phyloP scores from a whole-genome alignment of 2,888 invertebrate genomes.

The Cabera pusaria region DNA sequence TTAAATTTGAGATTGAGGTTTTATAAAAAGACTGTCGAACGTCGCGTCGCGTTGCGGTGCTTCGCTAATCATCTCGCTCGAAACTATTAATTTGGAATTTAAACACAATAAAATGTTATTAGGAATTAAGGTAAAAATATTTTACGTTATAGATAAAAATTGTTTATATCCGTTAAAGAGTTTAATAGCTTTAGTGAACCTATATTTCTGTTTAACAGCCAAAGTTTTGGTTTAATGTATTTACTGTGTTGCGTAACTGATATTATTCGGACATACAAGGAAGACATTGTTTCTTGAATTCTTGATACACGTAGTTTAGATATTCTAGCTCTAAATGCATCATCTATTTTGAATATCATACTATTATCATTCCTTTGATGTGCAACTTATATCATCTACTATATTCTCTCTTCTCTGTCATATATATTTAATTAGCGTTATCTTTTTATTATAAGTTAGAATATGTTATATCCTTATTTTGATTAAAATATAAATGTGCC shows the following conservation, averaged over 20 bases:
- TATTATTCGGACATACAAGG: constrained; percentile 4
- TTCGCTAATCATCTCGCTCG: no score
- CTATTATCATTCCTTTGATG: constrained; percentile 21
- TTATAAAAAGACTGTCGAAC: constrained; percentile 31
- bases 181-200: constrained; percentile 63
- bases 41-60: no score
- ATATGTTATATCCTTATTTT: constrained; percentile 19
- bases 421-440: constrained; percentile 14
- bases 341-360: background rate
- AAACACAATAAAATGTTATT: constrained; percentile 30
- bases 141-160: constrained; percentile 70
- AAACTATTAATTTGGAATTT: constrained; percentile 18
- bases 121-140: constrained; percentile 51
- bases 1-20: no score
- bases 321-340: constrained; percentile 1
- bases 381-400: constrained; percentile 19
- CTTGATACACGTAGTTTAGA: constrained; percentile 11
- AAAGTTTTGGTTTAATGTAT: constrained; percentile 61
- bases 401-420: no score
- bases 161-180: constrained; percentile 67
- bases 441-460: constrained; percentile 27
- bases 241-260: constrained; percentile 10
- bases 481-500: constrained; percentile 57
- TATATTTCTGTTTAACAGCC: constrained; percentile 57
- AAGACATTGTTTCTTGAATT: no score